Base-by-base conservation (phyloP, 1,140 invertebrate genomes). In the Pogonomyrmex californicus region DNA sequence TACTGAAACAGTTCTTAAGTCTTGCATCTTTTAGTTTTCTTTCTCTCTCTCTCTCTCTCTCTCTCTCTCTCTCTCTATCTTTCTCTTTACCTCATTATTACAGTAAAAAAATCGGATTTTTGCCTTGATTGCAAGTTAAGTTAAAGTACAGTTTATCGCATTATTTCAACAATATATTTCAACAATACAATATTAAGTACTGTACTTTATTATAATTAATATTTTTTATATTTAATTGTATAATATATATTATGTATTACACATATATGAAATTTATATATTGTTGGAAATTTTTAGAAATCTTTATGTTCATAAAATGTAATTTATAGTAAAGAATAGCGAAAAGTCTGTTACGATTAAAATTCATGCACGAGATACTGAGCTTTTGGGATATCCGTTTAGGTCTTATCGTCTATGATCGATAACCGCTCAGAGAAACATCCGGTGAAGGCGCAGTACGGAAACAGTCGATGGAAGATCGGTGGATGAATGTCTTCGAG, bases 391-490 rank as follows among this genome's bases (percentile, higher is more conserved):
- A 47, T 41, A 70, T 30, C 12, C 56, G 58, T 73, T 51, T 65
- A 51, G 23, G 47, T 56, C 51, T 54, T 68, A 51, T 62, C 56
- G 51, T 41, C 33, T n/a, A 38, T 88, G 79, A 88, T 91, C 90
- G 89, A 91, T 91, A 89, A 91, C 81, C 76, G 82, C 78, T 87
- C 89, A 79, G 54, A 77, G 78, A 83, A 91, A 85, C 81, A 91
- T 91, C 87, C 90, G 88, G 62, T 60, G 49, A 51, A 85, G 54
- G 33, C 63, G n/a, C 17, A 54, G 30, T 41, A 4, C 90, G 90
- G 86, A 89, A 88, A 87, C 83, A 58, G 58, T 66, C 87, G 81
- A 86, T 86, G 75, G 79, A 85, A 89, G 65, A 76, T 82, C 71
- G 76, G 30, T 75, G 49, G 68, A 90, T 77, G 63, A 86, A 82